phyloP scores from a whole-genome alignment of 2,797 vertebrate species.

The Halcyon leucocephala region DNA sequence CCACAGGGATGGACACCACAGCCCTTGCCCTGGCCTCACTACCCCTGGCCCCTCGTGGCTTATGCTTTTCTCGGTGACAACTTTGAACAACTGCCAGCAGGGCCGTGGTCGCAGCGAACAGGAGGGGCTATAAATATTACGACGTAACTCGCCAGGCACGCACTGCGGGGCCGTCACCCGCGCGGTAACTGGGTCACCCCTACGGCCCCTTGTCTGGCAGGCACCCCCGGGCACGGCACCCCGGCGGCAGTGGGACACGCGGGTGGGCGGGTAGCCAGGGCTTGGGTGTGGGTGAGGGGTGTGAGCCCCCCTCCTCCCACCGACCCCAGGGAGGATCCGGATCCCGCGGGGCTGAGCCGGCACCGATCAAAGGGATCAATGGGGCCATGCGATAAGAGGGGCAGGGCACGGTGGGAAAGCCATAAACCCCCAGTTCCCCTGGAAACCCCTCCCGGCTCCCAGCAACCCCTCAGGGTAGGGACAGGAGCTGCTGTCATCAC shows the following conservation, averaged over 20 bases:
- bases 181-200: not conserved
- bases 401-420: not conserved
- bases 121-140: slow-evolving; percentile 1
- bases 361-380: slow-evolving; percentile 29
- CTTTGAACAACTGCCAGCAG: slow-evolving; percentile 36
- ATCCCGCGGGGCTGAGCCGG: not conserved
- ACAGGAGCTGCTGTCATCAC: not conserved
- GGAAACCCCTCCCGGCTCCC: not conserved
- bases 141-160: not conserved
- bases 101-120: not conserved
- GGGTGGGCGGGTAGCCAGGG: too few species aligned
- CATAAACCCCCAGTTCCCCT: slow-evolving; percentile 35
- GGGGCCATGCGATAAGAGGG: not conserved
- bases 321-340: not conserved
- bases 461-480: not conserved
- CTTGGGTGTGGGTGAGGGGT: not conserved
- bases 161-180: fast-evolving
- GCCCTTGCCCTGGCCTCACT: not conserved
- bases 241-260: fast-evolving
- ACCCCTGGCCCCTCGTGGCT: not conserved
- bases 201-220: fast-evolving
- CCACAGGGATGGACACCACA: not conserved
- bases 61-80: not conserved
- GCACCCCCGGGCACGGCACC: not conserved
- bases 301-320: not conserved